A percentile compares a stretch with the other conserved stretches of the same genome.
phyloP scores from a whole-genome alignment of 37 sponge, comb jelly and placozoan genomes.

The Axinella damicornis region DNA sequence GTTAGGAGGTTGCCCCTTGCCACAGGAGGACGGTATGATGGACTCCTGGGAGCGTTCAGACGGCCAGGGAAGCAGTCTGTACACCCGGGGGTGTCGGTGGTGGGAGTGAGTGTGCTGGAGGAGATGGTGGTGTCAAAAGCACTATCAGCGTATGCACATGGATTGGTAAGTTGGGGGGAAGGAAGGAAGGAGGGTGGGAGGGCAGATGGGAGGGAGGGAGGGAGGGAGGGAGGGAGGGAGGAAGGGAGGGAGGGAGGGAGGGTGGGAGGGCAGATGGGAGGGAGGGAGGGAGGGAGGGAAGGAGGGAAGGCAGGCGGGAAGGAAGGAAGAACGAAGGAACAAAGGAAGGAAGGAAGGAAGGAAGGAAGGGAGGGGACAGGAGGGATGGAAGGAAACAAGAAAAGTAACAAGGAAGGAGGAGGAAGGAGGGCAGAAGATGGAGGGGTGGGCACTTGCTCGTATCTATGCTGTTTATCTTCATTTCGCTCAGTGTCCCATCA shows the following conservation, averaged over 20 bases:
- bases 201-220: no score
- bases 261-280: no score
- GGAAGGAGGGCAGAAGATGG: no score
- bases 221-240: background rate
- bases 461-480: no score
- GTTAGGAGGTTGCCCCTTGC: slow-evolving; percentile 48
- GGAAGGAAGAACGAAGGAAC: no score
- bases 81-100: slow-evolving; percentile 35
- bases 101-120: slow-evolving; percentile 38
- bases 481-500: slow-evolving; percentile 8
- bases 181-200: no score
- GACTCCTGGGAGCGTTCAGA: slow-evolving; percentile 1
- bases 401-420: no score
- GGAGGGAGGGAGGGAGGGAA: background rate
- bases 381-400: no score
- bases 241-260: no score
- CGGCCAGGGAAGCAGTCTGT: background rate
- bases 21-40: slow-evolving; percentile 68
- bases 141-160: background rate
- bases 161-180: background rate
- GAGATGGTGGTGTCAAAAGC: slow-evolving; percentile 29
- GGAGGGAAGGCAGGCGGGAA: background rate
- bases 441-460: no score
- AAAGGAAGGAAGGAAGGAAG: no score
- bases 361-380: no score